Conservation (phyloP, 2,113 vertebrate genomes). For the Pygoscelis antarcticus region DNA sequence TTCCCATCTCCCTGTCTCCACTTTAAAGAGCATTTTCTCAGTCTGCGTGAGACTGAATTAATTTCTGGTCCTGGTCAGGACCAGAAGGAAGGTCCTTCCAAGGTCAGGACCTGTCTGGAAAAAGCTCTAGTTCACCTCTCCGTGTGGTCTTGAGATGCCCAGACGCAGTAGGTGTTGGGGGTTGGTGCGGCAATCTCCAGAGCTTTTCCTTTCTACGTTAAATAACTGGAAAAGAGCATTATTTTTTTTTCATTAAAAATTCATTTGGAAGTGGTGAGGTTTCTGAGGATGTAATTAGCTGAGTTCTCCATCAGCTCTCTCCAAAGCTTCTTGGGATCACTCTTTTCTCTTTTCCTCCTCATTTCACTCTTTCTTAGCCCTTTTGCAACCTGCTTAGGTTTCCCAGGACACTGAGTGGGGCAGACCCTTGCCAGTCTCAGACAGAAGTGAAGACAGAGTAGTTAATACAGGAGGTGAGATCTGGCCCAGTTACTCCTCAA, state of each 20-base stretch:
- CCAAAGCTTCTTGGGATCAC: slow-evolving; percentile 26
- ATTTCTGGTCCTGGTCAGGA: not conserved
- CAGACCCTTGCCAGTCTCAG: not conserved
- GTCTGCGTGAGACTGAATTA: not conserved
- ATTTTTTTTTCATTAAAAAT: slow-evolving; percentile 65
- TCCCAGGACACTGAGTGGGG: not conserved
- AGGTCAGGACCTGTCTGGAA: not conserved
- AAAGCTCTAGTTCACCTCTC: not conserved
- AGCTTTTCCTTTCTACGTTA: not conserved
- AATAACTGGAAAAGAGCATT: slow-evolving; percentile 31
- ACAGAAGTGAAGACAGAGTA: not conserved
- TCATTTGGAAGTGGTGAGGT: slow-evolving; percentile 49
- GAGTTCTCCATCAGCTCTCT: slow-evolving; percentile 47
- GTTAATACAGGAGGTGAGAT: not conserved
- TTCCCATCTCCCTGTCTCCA: not conserved
- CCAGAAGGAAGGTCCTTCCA: no score
- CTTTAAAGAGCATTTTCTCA: not conserved
- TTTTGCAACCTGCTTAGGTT: not conserved
- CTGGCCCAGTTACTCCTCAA: not conserved
- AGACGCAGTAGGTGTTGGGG: not conserved
- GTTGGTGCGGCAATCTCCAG: not conserved
- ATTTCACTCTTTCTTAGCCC: slow-evolving; percentile 25
- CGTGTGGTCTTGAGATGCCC: not conserved
- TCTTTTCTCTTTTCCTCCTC: slow-evolving; percentile 20
- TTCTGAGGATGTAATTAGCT: slow-evolving; percentile 52